Conservation (phyloP, 2,888 invertebrate species). For the Rhopalosiphum nymphaeae region DNA sequence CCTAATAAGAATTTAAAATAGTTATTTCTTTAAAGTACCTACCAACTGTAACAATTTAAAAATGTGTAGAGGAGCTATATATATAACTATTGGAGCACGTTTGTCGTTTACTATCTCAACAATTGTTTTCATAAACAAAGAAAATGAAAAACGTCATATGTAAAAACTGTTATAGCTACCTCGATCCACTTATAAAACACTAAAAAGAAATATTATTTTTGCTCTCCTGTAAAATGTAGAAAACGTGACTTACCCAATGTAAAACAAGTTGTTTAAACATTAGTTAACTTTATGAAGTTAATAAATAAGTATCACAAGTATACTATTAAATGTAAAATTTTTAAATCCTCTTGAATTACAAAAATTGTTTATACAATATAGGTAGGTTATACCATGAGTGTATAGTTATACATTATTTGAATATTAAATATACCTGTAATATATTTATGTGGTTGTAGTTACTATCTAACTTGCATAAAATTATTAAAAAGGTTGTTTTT, state of each 20-base stretch:
- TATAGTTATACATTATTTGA: not conserved
- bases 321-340: not conserved
- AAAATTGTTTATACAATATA: not conserved
- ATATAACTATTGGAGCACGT: not conserved
- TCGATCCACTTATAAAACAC: not conserved
- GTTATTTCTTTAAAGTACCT: not conserved
- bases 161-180: not conserved
- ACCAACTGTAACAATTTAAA: not conserved
- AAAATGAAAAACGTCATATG: not conserved
- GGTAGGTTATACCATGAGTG: not conserved
- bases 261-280: too few species aligned
- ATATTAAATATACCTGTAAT: not conserved
- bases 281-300: not conserved
- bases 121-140: not conserved
- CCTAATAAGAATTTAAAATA: not conserved
- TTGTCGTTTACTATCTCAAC: not conserved
- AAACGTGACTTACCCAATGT: not conserved
- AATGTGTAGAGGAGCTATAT: not conserved
- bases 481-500: not conserved
- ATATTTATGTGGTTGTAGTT: not conserved
- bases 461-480: too few species aligned
- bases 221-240: not conserved
- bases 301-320: not conserved
- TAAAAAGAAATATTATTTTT: not conserved
- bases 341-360: not conserved